phyloP scores from a whole-genome alignment of 2,797 vertebrate genomes.

The Sphenodon punctatus region DNA sequence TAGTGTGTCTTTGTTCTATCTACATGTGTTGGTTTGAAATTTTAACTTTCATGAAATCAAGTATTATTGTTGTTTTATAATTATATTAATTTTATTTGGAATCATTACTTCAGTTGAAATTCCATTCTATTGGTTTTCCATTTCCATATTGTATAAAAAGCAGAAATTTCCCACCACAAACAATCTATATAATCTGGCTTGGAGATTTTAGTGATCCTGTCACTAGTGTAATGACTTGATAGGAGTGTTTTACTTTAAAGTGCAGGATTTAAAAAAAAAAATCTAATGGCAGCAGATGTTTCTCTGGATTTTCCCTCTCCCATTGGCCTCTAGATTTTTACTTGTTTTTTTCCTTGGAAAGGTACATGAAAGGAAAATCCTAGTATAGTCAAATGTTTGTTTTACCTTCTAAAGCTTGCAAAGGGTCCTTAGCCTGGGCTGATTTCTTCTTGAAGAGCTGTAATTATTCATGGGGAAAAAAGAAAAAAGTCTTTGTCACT shows the following conservation, averaged over 20 bases:
- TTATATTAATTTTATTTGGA: not conserved
- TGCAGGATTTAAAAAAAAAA: conserved; percentile 35
- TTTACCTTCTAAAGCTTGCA: conserved; percentile 66
- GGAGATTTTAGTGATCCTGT: conserved; percentile 28
- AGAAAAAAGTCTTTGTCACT: conserved; percentile 71
- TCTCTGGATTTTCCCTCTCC: conserved; percentile 49
- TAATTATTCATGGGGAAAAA: conserved; percentile 68
- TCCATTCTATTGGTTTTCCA: not conserved
- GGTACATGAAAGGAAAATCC: conserved; percentile 70
- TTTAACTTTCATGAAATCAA: not conserved
- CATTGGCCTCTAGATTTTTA: conserved; percentile 49
- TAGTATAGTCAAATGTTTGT: conserved; percentile 68
- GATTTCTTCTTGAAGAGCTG: conserved; percentile 66
- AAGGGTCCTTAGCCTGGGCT: conserved; percentile 48
- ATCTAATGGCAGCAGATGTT: conserved; percentile 68
- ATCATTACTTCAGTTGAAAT: conserved; percentile 14
- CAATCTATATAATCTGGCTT: conserved; percentile 12
- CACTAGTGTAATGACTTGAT: conserved; percentile 20
- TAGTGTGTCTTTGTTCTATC: not conserved
- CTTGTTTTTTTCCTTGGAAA: conserved; percentile 51
- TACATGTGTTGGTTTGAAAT: not conserved
- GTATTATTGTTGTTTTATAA: not conserved
- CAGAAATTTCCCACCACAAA: not conserved
- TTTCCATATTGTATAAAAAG: not conserved
- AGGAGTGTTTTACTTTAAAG: conserved; percentile 18